Conservation (phyloP, 2,113 vertebrate genomes). For the Romanogobio albipinnatus region DNA sequence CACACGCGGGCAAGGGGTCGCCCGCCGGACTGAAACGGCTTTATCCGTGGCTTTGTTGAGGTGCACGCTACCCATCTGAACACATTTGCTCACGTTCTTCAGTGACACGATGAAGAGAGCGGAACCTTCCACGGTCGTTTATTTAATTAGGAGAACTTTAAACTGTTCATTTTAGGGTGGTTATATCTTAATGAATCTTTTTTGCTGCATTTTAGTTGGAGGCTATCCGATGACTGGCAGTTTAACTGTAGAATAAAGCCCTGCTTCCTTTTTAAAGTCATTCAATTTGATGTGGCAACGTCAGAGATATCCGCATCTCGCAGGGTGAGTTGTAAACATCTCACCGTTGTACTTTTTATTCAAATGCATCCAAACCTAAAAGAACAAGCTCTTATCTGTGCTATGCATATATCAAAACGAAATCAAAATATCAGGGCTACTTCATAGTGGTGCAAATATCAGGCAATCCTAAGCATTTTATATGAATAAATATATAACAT, state of each 20-base stretch:
- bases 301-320: background rate
- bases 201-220: slow-evolving; percentile 10
- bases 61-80: slow-evolving; percentile 13
- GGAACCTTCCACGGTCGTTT: slow-evolving; percentile 55
- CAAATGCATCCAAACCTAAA: background rate
- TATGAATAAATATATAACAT: background rate
- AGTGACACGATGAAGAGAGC: slow-evolving; percentile 15
- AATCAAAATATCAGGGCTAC: background rate
- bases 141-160: slow-evolving; percentile 74
- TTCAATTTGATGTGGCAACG: background rate
- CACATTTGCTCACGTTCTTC: slow-evolving; percentile 28
- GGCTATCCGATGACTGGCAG: background rate
- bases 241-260: slow-evolving; percentile 64
- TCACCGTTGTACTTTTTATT: background rate
- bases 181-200: slow-evolving; percentile 58
- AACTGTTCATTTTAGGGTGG: slow-evolving; percentile 68
- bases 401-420: slow-evolving; percentile 7
- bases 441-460: background rate
- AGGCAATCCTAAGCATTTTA: background rate
- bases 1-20: slow-evolving; percentile 59
- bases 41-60: slow-evolving; percentile 50
- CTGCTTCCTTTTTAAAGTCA: slow-evolving; percentile 18
- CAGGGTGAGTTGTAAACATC: background rate
- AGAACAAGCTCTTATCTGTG: background rate
- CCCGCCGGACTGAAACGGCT: slow-evolving; percentile 37